These are phyloP conservation scores for Trypoxylus dichotomus DNA, from an alignment of 1,140 invertebrate species.

Conservation along the genomic window DNA sequence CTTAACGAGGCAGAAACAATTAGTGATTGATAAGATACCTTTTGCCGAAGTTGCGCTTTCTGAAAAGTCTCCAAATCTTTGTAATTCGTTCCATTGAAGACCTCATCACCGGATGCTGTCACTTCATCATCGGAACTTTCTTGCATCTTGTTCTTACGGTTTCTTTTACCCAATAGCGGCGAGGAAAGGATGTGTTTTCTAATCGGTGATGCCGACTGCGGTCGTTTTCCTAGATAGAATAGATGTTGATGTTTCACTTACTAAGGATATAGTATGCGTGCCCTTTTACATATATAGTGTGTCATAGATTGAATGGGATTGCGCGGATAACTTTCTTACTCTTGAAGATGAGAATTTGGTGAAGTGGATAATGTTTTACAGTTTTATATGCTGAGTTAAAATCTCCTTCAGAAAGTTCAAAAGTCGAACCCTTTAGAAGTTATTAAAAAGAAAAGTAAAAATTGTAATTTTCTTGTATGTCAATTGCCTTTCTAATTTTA, in stretches of 20 bases:
- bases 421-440: no score
- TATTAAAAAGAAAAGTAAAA: no score
- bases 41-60: slow-evolving; percentile 90
- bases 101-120: slow-evolving; percentile 65
- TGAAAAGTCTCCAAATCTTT: slow-evolving; percentile 92
- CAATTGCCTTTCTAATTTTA: no score
- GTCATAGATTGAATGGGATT: no score
- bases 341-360: no score
- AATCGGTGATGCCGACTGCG: slow-evolving; percentile 79
- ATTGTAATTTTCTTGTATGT: no score
- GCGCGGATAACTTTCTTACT: no score
- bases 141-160: slow-evolving; percentile 71
- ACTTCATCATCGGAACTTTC: slow-evolving; percentile 89
- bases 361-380: no score
- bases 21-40: slow-evolving; percentile 67
- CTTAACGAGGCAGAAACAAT: background rate
- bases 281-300: no score
- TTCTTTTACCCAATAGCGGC: slow-evolving; percentile 70
- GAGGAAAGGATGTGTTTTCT: slow-evolving; percentile 79
- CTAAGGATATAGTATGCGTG: no score
- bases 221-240: slow-evolving; percentile 58
- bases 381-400: no score
- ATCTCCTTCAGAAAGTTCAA: no score
- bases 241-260: background rate
- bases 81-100: slow-evolving; percentile 71